Evolutionary conservation across 2,888 invertebrate genomes (phyloP).

Genomic region (Ashinkailepas kermadecensis): DNA sequence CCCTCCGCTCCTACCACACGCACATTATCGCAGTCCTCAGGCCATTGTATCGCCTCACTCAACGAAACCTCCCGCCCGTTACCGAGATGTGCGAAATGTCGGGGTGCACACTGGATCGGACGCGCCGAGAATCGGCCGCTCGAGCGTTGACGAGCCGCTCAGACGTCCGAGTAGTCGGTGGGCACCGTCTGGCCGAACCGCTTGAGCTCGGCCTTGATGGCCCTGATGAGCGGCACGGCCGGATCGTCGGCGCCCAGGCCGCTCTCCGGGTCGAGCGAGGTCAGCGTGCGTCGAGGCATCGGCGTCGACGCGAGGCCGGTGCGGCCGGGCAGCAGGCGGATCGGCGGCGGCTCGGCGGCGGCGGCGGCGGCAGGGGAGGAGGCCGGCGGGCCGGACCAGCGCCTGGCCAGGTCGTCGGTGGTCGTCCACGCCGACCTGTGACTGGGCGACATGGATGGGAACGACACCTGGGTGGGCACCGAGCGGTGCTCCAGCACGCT

Average conservation of each 20-base stretch:
- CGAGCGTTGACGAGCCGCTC: neutral
- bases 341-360: slow-evolving; percentile 31
- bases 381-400: neutral
- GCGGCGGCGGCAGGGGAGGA: slow-evolving; percentile 21
- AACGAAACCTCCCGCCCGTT: no score
- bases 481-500: slow-evolving; percentile 7
- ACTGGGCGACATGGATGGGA: neutral
- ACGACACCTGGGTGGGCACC: neutral
- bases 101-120: no score
- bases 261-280: slow-evolving; percentile 31
- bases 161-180: slow-evolving; percentile 4
- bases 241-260: slow-evolving; percentile 53
- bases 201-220: slow-evolving; percentile 64
- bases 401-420: slow-evolving; percentile 17
- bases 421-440: slow-evolving; percentile 13
- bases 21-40: no score
- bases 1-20: no score
- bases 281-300: neutral
- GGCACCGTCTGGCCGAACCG: slow-evolving; percentile 24
- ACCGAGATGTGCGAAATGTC: no score
- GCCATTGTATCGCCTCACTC: no score
- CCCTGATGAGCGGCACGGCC: slow-evolving; percentile 71
- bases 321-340: slow-evolving; percentile 26
- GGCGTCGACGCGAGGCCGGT: neutral
- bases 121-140: no score